Conservation (phyloP, 2,113 vertebrate genomes). For the Psittacus erithacus region DNA sequence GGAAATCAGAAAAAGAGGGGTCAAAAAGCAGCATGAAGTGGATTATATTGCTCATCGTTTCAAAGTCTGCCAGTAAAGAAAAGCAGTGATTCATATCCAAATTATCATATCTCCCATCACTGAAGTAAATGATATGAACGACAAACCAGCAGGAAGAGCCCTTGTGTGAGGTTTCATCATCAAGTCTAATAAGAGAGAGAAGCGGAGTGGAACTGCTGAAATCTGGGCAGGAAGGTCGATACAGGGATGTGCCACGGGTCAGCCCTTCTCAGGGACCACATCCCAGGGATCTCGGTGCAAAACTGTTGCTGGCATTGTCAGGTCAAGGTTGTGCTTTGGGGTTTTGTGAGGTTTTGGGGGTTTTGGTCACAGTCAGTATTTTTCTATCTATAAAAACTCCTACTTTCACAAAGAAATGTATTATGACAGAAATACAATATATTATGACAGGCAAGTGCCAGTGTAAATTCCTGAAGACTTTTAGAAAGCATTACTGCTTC, state of each 20-base stretch:
- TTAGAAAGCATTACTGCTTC: not conserved
- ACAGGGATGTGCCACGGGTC: not conserved
- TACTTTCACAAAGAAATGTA: not conserved
- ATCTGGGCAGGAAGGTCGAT: not conserved
- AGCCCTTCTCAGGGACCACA: not conserved
- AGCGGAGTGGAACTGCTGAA: not conserved
- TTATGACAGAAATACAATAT: conserved; percentile 29
- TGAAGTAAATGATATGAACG: not conserved
- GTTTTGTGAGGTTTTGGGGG: not conserved
- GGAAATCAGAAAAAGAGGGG: not conserved
- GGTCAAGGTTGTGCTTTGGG: not conserved
- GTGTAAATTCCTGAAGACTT: conserved; percentile 2
- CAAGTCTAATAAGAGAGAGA: not conserved
- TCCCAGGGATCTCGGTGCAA: not conserved
- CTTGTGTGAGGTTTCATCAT: not conserved
- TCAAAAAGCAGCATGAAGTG: not conserved
- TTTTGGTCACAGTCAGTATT: not conserved
- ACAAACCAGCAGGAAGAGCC: not conserved
- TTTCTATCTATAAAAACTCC: not conserved
- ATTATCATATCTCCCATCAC: not conserved
- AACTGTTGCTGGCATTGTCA: not conserved
- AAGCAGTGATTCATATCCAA: not conserved
- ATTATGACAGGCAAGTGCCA: conserved; percentile 10
- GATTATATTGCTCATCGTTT: not conserved
- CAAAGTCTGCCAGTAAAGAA: not conserved